These are phyloP conservation scores for Anoplopoma fimbria DNA, from an alignment of 2,113 vertebrate species.

Conservation along the genomic window DNA sequence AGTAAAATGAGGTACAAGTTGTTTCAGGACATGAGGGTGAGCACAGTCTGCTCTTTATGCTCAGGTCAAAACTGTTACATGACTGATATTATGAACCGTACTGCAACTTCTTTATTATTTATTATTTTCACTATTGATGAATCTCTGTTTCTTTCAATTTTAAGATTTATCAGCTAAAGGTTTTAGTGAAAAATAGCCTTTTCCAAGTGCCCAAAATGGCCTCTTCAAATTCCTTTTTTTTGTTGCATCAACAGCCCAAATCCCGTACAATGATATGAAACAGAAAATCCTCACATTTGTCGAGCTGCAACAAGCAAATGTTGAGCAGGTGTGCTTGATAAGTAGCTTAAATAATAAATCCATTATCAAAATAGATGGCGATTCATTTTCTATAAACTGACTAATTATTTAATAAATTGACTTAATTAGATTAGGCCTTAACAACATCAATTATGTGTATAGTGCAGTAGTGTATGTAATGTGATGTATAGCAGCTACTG, in stretches of 20 bases:
- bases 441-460: background rate
- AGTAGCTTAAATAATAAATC: conserved; percentile 19
- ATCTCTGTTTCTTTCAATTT: background rate
- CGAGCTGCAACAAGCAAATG: background rate
- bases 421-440: background rate
- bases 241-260: background rate
- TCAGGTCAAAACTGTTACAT: conserved; percentile 20
- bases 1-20: conserved; percentile 56
- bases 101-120: background rate
- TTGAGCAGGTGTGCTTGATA: conserved; percentile 6
- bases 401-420: background rate
- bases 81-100: background rate
- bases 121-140: background rate
- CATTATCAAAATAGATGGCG: background rate
- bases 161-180: background rate
- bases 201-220: background rate
- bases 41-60: conserved; percentile 30
- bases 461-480: background rate
- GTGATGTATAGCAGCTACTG: background rate
- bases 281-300: background rate
- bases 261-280: background rate
- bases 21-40: conserved; percentile 29
- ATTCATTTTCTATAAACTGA: background rate
- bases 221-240: background rate
- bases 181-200: background rate